phyloP scores from a whole-genome alignment of 1,140 invertebrate genomes.

The Gonioctena quinquepunctata region DNA sequence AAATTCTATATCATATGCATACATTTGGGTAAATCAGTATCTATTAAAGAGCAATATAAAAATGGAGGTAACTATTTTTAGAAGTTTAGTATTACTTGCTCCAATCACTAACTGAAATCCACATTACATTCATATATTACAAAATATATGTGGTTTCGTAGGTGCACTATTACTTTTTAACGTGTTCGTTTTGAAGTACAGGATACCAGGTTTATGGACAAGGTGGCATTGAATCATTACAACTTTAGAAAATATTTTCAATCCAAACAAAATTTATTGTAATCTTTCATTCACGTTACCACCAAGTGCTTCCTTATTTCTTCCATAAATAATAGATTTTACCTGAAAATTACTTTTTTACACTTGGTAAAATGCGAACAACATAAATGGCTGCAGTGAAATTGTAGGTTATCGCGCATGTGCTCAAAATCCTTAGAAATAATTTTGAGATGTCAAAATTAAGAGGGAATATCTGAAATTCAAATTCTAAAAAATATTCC shows the following conservation, averaged over 20 bases:
- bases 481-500: no score
- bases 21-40: background rate
- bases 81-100: constrained; percentile 22
- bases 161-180: background rate
- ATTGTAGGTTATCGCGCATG: constrained; percentile 54
- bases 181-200: background rate
- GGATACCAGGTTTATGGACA: constrained; percentile 18
- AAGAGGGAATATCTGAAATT: no score
- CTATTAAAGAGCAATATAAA: constrained; percentile 22
- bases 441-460: background rate
- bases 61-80: constrained; percentile 48
- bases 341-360: constrained; percentile 48
- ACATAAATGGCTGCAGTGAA: constrained; percentile 53
- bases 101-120: background rate
- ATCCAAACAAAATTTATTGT: background rate
- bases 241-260: background rate
- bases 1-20: no score
- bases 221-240: constrained; percentile 43
- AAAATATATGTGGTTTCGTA: background rate
- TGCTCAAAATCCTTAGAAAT: constrained; percentile 22
- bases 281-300: background rate
- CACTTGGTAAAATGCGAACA: constrained; percentile 49
- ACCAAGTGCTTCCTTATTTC: constrained; percentile 6
- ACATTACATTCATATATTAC: background rate
- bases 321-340: constrained; percentile 29